Evolutionary conservation across 2,113 vertebrate species (phyloP), one percentile per base, ranked within the genome.

Genomic region (Drymodes brunneopygia): DNA sequence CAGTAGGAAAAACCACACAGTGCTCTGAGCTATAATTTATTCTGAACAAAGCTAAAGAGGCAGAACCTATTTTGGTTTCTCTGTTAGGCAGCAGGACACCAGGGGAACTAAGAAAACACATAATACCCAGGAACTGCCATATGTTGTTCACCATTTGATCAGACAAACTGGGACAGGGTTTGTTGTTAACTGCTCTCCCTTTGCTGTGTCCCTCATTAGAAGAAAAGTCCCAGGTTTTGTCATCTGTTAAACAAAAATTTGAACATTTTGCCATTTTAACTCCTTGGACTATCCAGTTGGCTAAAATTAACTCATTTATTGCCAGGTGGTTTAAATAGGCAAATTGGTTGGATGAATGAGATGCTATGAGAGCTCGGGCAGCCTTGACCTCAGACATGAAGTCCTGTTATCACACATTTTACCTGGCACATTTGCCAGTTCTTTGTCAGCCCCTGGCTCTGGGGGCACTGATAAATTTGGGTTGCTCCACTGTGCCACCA

Each of bases 41-140:
- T 92, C 40, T 73, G 73, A 93, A 60, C 72, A 61, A 85, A 94
- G 79, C 47, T 58, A 61, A 89, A 93, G 90, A 91, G 42, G 77
- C 86, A 94, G 56, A 75, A 84, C 25, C 24, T 82, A 36, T 72
- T 91, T 84, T 48, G 36, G 51, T 62, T 85, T 86, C 86, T 86
- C 45, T 71, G 1, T 53, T 45, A 75, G 69, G 42, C 81, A 92
- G 11, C 64, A 47, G 78, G 77, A 79, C 60, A 57, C 14, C 19
- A 87, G 57, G 19, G 62, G 75, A 38, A 62, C n/a, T 64, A 48
- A 91, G 80, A 81, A 85, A 94, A 82, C 33, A 47, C 25, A 21
- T 25, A 47, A 61, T 45, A 57, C n/a, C 47, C 80, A 66, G 88
- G 36, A 71, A 5, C 38, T 93, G 75, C 69, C 82, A 23, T 88